Base-by-base conservation (phyloP, 1,140 invertebrate genomes). In the Drosophila serrata region DNA sequence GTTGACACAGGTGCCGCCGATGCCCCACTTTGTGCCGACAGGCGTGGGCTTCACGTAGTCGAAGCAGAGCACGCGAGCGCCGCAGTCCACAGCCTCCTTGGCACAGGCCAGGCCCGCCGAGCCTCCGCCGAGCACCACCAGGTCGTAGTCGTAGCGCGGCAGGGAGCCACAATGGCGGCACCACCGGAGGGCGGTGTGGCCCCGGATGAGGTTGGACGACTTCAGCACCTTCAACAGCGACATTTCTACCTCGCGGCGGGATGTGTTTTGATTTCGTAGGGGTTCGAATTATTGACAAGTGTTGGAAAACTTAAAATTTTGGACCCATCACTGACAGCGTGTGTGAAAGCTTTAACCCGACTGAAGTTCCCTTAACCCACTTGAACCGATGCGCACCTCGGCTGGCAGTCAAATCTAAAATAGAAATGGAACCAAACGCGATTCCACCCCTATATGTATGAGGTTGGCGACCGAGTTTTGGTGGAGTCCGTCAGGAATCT, bases 1-100 rank as follows among this genome's bases (percentile, higher is more conserved):
- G 94, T 99, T 99, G 1, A 99, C 98, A 94, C 98, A 99, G 4
- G 98, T 99, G 35, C 98, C 98, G 67, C 98, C 98, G 6, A 99
- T 94, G 51, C 98, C 98, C 98, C 97, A 98, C 93, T 96, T 96
- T 2, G 96, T 96, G 42, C 97, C 97, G 61, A 93, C 92, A 0
- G 98, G 98, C 19, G 97, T 96, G 0, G 98, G 98, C 31, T 95
- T 95, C 0, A 99, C 98, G 93, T 95, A 99, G 94, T 99, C 98
- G 46, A 99, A 94, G 58, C 98, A 96, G 5, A 97, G 97, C 5
- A 99, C 98, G 93, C 96, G 97, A 37, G 97, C 97, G 6, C 97
- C 98, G 6, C 95, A 93, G 67, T 94, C 94, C 0, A 96, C 95
- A 1, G 98, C 97, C 93, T 98, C 98, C 93, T 99, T 99, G 8